Evolutionary conservation across 1,140 invertebrate genomes (phyloP), one percentile per base, ranked within the genome.

Genomic region (Mercenaria mercenaria): DNA sequence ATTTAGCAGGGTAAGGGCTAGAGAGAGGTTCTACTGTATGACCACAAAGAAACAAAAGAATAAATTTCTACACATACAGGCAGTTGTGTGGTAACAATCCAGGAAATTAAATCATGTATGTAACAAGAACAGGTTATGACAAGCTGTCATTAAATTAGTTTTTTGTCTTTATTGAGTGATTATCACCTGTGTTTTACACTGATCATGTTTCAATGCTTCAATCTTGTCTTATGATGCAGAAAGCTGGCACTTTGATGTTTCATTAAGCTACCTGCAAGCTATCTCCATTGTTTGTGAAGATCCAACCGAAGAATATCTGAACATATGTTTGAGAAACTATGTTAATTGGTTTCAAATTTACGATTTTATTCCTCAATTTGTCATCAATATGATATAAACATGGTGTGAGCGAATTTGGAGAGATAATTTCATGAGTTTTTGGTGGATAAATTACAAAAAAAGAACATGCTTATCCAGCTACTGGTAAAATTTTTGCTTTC

Each of bases 401-500:
- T 64, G n/a, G n/a, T 64, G 59, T 64, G 59, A 64, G 29, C 8
- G 59, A 64, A 64, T 64, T 64, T 64, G 10, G 59, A 64, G 26
- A 64, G 59, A 64, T 64, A 64, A 29, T 64, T 26, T 47, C 6
- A 15, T 8, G 43, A 8, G 15, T 47, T 47, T 29, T 64, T n/a
- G 10, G 59, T 2, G 26, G n/a, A 64, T 26, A 29, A 4, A n/a
- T 64, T 29, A 64, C n/a, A 26, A 26, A 64, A 74, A 6, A 32
- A 64, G 20, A 20, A 6, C 37, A 74, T 74, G 69, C 23, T 74
- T 23, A 74, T 74, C 1, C 69, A 74, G 39, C 69, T 74, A 39
- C 37, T 74, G 69, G 69, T 74, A 74, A 74, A 41, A 29, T 74
- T 20, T 74, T 64, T 64, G 10, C 59, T 64, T n/a, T 23, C 29